Conservation (phyloP, 2,888 invertebrate species). For the Augochlorella aurata region DNA sequence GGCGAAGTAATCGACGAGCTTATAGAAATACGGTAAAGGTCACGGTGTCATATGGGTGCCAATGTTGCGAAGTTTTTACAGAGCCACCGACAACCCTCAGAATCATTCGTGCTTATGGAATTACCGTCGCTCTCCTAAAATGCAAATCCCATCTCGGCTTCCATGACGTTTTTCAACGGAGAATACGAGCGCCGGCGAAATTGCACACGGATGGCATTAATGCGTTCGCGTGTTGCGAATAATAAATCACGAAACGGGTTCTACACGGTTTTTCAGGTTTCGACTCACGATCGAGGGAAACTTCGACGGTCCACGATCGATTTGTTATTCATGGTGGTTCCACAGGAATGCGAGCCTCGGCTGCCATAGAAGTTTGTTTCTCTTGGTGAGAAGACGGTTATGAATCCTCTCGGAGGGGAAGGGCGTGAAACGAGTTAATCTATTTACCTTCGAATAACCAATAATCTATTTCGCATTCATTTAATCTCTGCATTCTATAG, state of each 20-base stretch:
- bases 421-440: no score
- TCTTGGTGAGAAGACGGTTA: background rate
- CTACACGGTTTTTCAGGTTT: background rate
- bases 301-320: background rate
- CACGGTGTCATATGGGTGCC: background rate
- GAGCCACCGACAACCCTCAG: background rate
- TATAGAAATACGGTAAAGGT: background rate
- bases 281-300: conserved; percentile 11
- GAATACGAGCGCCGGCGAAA: background rate
- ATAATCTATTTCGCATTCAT: no score
- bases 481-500: no score
- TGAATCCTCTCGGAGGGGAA: background rate
- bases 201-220: conserved; percentile 16
- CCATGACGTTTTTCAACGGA: background rate
- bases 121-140: conserved; percentile 29
- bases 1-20: background rate
- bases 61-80: background rate
- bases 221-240: conserved; percentile 17
- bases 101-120: conserved; percentile 43
- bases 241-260: conserved; percentile 23
- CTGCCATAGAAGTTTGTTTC: background rate
- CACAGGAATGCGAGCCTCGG: background rate
- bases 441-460: no score
- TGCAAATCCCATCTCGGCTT: conserved; percentile 27
- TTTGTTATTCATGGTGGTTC: background rate